A percentile compares a stretch with the other conserved stretches of the same genome.
Evolutionary conservation across 2,888 invertebrate species (phyloP).

Genomic region (Pemphredon lugubris): DNA sequence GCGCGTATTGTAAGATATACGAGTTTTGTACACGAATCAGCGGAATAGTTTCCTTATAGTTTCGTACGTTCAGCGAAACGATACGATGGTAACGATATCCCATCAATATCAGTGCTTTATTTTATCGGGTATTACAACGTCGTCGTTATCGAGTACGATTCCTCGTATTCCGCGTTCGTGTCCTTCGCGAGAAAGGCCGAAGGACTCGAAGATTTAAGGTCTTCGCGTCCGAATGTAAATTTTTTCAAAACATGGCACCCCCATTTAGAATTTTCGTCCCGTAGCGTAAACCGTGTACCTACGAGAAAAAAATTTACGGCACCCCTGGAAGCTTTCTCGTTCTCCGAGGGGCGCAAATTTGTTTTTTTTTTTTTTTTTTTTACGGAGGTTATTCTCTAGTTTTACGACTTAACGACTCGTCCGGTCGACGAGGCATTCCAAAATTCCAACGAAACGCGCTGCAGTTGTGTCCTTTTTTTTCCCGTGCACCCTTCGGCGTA

Average conservation of each 20-base stretch:
- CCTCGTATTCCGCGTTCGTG: not conserved
- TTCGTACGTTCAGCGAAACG: not conserved
- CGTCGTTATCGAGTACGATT: not conserved
- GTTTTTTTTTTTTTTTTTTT: conserved; percentile 24
- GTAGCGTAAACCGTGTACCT: not conserved
- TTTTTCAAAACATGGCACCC: conserved; percentile 33
- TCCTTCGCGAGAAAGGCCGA: too few relatives aligned
- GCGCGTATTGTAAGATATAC: not conserved
- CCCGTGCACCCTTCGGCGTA: not conserved
- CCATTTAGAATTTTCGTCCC: conserved; percentile 30
- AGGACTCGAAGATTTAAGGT: not conserved
- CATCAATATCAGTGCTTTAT: not conserved
- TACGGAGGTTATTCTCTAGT: conserved; percentile 41
- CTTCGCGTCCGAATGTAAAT: conserved; percentile 16
- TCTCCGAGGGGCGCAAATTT: conserved; percentile 32
- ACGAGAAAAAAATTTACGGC: conserved; percentile 41
- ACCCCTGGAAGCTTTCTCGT: not conserved
- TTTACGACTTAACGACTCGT: conserved; percentile 71
- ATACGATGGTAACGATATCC: not conserved
- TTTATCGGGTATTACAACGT: not conserved
- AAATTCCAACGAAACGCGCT: conserved; percentile 35
- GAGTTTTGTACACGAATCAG: not conserved
- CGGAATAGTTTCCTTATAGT: not conserved
- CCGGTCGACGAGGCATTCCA: conserved; percentile 30
- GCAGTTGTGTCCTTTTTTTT: conserved; percentile 23